Base-by-base conservation (phyloP, 2,888 invertebrate species). In the Tortrix viridana region DNA sequence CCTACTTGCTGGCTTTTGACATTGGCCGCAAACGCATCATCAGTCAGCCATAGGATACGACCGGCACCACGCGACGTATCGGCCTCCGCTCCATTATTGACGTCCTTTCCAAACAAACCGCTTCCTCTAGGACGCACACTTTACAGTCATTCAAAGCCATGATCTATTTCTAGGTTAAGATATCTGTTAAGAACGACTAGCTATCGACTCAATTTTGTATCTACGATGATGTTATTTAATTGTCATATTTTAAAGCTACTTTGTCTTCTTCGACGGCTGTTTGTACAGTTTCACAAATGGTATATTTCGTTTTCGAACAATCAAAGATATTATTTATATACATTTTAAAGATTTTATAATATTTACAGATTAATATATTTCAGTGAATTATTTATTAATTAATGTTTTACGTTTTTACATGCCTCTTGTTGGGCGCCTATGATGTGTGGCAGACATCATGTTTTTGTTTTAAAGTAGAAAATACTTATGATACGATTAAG, bases 1-100 rank as follows among this genome's bases (percentile, higher is more conserved):
- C 80, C 92, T 92, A 82, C 92, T 92, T 80, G 91, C 92, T 86
- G 92, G 92, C 86, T 92, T 92, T 92, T 92, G 92, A 92, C 92
- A 91, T 84, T 88, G 89, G 88, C 89, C 86, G 83, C 83, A 82
- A 76, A 74, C 78, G 77, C 80, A 79, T 78, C 89, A 87, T 78
- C 89, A 87, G 86, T 84, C 87, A 81, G 77, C 88, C 81, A 72
- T 91, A 89, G 86, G 89, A 89, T 88, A 86, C 88, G 86, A 82
- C 84, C 86, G 90, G 80, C 88, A 78, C 72, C 81, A 85, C 79
- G 81, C 89, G 76, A 80, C 89, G 84, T 91, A 86, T 85, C 88
- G 77, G 68, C 84, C 87, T 72, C 73, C 86, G 85, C 91, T 89
- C 73, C 90, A 90, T 74, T 86, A 81, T 85, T 87, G 84, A 86